A percentile compares a stretch with the other conserved stretches of the same genome.
These are phyloP conservation scores for Melanotaenia parkinsoni DNA, from an alignment of 2,797 vertebrate species.

Conservation along the genomic window DNA sequence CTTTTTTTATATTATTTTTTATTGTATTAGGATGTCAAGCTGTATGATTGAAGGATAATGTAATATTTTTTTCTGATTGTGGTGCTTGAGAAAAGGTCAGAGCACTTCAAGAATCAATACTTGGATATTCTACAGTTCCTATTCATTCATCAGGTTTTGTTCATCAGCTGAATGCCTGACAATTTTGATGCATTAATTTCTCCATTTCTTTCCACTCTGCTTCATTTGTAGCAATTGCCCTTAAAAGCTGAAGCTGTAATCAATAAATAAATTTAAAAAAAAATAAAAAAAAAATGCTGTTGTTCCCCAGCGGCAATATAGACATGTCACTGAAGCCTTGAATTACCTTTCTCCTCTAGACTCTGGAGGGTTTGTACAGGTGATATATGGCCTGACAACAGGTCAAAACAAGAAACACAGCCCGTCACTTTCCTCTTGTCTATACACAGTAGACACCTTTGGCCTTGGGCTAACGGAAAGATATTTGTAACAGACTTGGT, in stretches of 20 bases:
- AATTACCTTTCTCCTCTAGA: slow-evolving; percentile 31
- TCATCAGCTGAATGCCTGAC: neutral
- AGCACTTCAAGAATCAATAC: slow-evolving; percentile 19
- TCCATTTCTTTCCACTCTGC: neutral
- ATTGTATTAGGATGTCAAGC: neutral
- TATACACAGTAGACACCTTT: slow-evolving; percentile 25
- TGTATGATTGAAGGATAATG: slow-evolving; percentile 5
- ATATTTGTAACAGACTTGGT: slow-evolving; percentile 1
- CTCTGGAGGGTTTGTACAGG: slow-evolving; percentile 36
- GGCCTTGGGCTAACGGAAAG: slow-evolving; percentile 28
- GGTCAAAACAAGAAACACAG: slow-evolving; percentile 57
- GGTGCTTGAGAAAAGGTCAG: neutral
- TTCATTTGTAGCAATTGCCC: slow-evolving; percentile 9
- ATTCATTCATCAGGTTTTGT: neutral
- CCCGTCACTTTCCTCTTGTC: slow-evolving; percentile 37
- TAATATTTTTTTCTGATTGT: slow-evolving; percentile 5
- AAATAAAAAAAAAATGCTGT: slow-evolving; percentile 7
- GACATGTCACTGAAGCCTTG: slow-evolving; percentile 29
- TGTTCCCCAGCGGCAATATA: slow-evolving; percentile 9
- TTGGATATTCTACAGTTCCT: neutral
- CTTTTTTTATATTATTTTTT: neutral
- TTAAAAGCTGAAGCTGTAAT: slow-evolving; percentile 1
- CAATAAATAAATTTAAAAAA: slow-evolving; percentile 10
- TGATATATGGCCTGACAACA: slow-evolving; percentile 54
- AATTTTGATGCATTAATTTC: neutral